phyloP scores from a whole-genome alignment of 2,888 invertebrate genomes.

The Caenorhabditis zanzibari region DNA sequence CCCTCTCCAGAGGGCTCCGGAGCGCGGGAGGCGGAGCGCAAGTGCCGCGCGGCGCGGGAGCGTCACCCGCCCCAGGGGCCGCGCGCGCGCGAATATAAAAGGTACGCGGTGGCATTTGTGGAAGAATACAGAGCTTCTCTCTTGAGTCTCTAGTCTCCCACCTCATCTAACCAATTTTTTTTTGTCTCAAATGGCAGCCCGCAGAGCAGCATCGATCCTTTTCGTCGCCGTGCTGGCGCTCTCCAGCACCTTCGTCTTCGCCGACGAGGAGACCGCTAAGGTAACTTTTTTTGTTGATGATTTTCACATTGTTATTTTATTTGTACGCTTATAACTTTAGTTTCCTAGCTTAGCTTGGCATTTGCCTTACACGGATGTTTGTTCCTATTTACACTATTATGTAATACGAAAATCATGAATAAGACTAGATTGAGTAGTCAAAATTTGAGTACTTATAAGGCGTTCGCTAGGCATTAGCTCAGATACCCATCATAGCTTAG shows the following conservation, averaged over 20 bases:
- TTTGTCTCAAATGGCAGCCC: constrained; percentile 57
- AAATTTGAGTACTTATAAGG: too few relatives aligned
- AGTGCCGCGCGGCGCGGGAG: constrained; percentile 43
- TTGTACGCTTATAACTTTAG: background rate
- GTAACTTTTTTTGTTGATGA: too few relatives aligned
- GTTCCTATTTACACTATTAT: too few relatives aligned
- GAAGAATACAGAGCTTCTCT: constrained; percentile 43
- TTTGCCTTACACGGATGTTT: too few relatives aligned
- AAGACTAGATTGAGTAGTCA: too few relatives aligned
- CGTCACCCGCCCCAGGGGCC: constrained; percentile 14
- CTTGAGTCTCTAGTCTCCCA: constrained; percentile 40
- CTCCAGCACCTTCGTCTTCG: constrained; percentile 57
- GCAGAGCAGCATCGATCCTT: constrained; percentile 54
- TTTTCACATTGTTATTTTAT: background rate
- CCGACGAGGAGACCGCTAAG: constrained; percentile 64
- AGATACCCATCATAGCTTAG: too few relatives aligned
- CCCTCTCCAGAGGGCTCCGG: constrained; percentile 25
- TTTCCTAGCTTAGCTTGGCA: too few relatives aligned
- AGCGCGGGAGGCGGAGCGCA: constrained; percentile 45
- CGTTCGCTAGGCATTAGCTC: too few relatives aligned
- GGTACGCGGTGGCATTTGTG: constrained; percentile 30
- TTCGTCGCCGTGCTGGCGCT: constrained; percentile 62
- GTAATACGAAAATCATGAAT: too few relatives aligned
- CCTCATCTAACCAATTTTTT: constrained; percentile 5
- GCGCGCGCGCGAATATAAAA: constrained; percentile 37